phyloP scores from a whole-genome alignment of 2,113 vertebrate genomes.

The Symphodus melops region DNA sequence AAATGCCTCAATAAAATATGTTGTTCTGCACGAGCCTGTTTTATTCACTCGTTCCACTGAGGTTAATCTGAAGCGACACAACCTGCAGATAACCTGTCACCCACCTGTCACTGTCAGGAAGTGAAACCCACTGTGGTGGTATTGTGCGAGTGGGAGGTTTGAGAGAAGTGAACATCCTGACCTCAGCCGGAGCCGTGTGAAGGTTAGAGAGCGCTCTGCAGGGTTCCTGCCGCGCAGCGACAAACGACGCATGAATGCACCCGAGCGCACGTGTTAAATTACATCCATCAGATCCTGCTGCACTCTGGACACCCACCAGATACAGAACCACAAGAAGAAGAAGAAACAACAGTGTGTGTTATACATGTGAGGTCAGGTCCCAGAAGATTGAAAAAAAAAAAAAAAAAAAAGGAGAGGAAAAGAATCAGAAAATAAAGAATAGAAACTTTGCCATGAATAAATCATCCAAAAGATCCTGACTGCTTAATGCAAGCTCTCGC shows the following conservation, averaged over 20 bases:
- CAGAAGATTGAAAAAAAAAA: not conserved
- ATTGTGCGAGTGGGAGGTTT: constrained; percentile 13
- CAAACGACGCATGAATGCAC: constrained; percentile 5
- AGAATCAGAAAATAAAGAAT: not conserved
- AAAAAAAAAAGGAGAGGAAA: too few relatives aligned
- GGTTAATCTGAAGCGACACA: constrained; percentile 42
- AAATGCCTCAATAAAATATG: constrained; percentile 27
- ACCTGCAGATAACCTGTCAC: constrained; percentile 41
- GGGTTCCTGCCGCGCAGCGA: not conserved
- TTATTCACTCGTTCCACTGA: constrained; percentile 25
- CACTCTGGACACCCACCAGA: constrained; percentile 21
- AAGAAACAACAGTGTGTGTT: not conserved
- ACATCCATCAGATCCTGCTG: not conserved
- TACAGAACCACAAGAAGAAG: constrained; percentile 12
- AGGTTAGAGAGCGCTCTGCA: constrained; percentile 48
- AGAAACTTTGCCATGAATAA: not conserved
- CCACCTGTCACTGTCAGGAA: constrained; percentile 21
- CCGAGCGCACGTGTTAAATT: not conserved
- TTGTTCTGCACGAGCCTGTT: not conserved
- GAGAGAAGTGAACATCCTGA: constrained; percentile 34
- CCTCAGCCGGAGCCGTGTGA: constrained; percentile 33
- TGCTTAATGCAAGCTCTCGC: not conserved
- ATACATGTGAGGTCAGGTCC: constrained; percentile 9
- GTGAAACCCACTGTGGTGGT: constrained; percentile 33
- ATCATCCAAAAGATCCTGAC: not conserved